These are phyloP conservation scores for Epinotia brunnichana DNA, from an alignment of 2,888 invertebrate genomes.

Conservation along the genomic window DNA sequence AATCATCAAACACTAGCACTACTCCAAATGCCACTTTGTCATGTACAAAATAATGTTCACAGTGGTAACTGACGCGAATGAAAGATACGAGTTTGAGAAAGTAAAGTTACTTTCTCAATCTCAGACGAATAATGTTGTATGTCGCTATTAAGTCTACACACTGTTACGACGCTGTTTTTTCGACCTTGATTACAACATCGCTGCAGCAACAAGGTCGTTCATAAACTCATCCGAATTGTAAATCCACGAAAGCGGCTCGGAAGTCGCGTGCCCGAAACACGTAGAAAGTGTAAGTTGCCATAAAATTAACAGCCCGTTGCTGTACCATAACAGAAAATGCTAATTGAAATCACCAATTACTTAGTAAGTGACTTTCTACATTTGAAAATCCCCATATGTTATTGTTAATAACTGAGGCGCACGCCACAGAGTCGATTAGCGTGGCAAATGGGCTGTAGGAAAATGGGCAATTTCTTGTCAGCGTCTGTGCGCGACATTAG, in stretches of 20 bases:
- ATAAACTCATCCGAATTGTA: constrained; percentile 62
- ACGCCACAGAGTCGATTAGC: constrained; percentile 55
- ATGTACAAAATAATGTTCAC: constrained; percentile 5
- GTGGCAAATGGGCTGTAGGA: constrained; percentile 47
- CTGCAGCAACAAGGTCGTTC: constrained; percentile 51
- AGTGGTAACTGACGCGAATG: not conserved
- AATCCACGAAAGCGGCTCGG: constrained; percentile 64
- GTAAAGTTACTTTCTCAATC: not conserved
- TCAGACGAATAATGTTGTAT: not conserved
- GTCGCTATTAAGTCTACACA: not conserved
- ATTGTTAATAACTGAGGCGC: constrained; percentile 59
- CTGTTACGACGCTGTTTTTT: constrained; percentile 3
- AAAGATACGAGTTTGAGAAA: constrained; percentile 2
- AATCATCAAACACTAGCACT: not conserved
- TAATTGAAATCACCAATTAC: constrained; percentile 75
- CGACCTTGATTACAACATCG: constrained; percentile 24
- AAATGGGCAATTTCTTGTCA: constrained; percentile 38
- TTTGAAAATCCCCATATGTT: constrained; percentile 56
- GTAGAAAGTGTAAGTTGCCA: constrained; percentile 77
- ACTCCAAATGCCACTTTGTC: not conserved
- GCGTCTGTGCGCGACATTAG: not conserved
- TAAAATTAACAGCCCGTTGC: constrained; percentile 64
- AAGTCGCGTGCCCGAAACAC: constrained; percentile 66
- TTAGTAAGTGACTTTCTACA: constrained; percentile 55
- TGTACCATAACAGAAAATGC: constrained; percentile 66